Evolutionary conservation across 2,888 invertebrate genomes (phyloP).

Genomic region (Heliconius sara): DNA sequence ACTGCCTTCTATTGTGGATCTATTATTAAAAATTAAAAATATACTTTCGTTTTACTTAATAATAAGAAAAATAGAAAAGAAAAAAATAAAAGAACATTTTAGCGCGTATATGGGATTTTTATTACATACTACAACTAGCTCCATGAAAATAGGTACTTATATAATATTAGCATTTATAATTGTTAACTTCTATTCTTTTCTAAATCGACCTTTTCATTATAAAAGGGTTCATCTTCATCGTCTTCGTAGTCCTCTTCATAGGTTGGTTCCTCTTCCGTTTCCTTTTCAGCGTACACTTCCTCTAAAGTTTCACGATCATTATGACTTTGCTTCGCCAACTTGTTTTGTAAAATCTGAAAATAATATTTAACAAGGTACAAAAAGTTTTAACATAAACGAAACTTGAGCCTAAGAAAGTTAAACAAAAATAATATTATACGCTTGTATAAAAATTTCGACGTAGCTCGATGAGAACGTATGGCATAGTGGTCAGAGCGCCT

Average conservation of each 20-base stretch:
- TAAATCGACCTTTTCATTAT: constrained; percentile 33
- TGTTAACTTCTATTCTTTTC: constrained; percentile 14
- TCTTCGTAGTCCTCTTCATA: constrained; percentile 54
- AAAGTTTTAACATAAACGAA: background rate
- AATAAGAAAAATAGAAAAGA: background rate
- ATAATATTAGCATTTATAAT: background rate
- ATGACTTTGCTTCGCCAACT: constrained; percentile 62
- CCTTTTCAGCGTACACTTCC: constrained; percentile 39
- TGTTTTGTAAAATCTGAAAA: constrained; percentile 71
- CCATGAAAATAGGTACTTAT: background rate
- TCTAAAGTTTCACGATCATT: constrained; percentile 48
- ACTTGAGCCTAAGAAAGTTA: background rate
- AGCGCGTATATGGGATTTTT: background rate
- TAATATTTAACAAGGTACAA: constrained; percentile 18
- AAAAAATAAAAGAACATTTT: background rate
- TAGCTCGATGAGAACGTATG: no score
- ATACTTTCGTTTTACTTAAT: background rate
- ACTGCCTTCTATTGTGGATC: background rate
- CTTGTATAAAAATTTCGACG: no score
- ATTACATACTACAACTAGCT: background rate
- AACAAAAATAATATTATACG: background rate
- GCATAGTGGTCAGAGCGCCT: no score
- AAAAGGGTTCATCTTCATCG: constrained; percentile 51
- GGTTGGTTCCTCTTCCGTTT: constrained; percentile 47
- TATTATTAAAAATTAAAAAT: no score